Evolutionary conservation across 2,113 vertebrate species (phyloP), one percentile per base, ranked within the genome.

Genomic region (Onychostoma macrolepis): DNA sequence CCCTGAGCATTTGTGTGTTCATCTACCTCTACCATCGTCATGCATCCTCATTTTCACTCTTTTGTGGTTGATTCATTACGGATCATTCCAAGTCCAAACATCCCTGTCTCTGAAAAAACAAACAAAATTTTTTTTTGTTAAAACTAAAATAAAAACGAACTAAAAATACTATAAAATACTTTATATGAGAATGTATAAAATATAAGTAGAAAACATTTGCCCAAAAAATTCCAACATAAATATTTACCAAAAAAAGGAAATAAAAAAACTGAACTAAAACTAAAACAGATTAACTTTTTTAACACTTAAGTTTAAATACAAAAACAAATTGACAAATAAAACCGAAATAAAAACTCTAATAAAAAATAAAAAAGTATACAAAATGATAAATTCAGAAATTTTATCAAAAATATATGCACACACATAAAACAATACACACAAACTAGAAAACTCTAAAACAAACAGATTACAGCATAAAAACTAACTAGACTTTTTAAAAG

Each of bases 1-100:
- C 72, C 84, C 26, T 45, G 43, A 75, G 53, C 11, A 69, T 41
- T 75, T 88, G 89, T 85, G 71, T 76, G 77, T 85, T 50, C 65
- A 76, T 63, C 1, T 74, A n/a, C 48, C 63, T 75, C 5, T 26
- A 24, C 28, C 76, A 80, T 76, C 41, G 2, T 80, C 50, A 79
- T 33, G 58, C 71, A 28, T 80, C 28, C 43, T 80, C n/a, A 48
- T 71, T 53, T 63, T 45, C 28, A 78, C 6, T 78, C 50, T 26
- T 26, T 85, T 71, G 12, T 69, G 33, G 2, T 33, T 48, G 33
- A 85, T 80, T 72, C 41, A 33, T 84, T 26, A 50, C 75, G 38
- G 6, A 6, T 63, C 33, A 45, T 41, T 76, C 63, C n/a, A 26
- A 33, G 7, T 56, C 26, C 53, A 48, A 61, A 28, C n/a, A 11